phyloP scores from a whole-genome alignment of 2,113 vertebrate genomes.

The Aythya baeri region DNA sequence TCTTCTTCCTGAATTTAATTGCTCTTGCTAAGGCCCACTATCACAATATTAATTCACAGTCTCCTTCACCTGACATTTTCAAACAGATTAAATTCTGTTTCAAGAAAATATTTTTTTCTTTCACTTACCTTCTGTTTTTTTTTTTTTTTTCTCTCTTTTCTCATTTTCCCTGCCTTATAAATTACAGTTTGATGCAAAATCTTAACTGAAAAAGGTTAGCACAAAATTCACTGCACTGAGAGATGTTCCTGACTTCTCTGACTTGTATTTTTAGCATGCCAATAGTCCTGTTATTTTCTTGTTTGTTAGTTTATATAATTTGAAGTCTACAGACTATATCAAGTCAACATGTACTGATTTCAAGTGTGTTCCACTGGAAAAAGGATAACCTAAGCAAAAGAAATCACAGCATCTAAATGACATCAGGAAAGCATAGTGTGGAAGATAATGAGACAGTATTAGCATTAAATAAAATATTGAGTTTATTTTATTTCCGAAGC shows the following conservation, averaged over 20 bases:
- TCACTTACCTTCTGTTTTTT: background rate
- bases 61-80: background rate
- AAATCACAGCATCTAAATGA: background rate
- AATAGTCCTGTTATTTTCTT: background rate
- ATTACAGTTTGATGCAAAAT: background rate
- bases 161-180: background rate
- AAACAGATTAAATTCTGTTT: background rate
- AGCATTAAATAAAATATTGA: accelerated
- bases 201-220: background rate
- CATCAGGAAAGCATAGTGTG: background rate
- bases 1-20: background rate
- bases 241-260: background rate
- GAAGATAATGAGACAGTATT: background rate
- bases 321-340: background rate
- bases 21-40: background rate
- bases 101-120: background rate
- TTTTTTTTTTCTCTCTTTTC: background rate
- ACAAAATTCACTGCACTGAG: background rate
- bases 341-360: background rate
- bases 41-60: background rate
- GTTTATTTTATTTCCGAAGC: background rate
- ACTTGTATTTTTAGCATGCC: background rate
- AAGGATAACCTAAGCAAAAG: background rate
- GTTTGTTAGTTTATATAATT: background rate
- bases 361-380: background rate